Percentiles rank a stretch among this genome's conserved stretches.
phyloP scores from a whole-genome alignment of 2,113 vertebrate species.

The Indicator indicator region DNA sequence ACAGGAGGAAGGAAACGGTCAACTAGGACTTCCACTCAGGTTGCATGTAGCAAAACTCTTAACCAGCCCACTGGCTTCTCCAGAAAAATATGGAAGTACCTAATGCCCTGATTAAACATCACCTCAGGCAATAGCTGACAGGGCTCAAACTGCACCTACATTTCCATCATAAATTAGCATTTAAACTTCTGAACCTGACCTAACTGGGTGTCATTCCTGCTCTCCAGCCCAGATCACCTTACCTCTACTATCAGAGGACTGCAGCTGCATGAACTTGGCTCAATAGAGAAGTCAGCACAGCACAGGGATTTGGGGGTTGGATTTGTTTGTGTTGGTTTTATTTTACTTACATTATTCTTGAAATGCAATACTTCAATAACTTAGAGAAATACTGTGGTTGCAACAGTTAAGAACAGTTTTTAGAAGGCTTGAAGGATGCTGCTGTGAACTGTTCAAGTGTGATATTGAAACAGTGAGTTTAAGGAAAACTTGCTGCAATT shows the following conservation, averaged over 20 bases:
- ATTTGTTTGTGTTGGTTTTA: background rate
- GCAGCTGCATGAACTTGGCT: background rate
- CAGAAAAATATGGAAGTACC: background rate
- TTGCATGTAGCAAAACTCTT: background rate
- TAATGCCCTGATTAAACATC: background rate
- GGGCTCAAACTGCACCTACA: background rate
- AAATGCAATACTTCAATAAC: conserved; percentile 20
- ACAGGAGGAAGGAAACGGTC: background rate
- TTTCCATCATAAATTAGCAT: background rate
- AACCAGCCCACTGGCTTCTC: background rate
- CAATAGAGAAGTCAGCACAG: background rate
- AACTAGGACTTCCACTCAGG: background rate
- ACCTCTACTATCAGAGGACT: background rate
- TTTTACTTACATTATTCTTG: background rate
- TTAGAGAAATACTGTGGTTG: background rate
- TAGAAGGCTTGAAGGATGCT: conserved; percentile 46
- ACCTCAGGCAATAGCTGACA: background rate
- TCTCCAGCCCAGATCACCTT: background rate
- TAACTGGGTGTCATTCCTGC: background rate
- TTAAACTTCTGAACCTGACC: background rate
- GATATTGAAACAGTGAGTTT: conserved; percentile 47
- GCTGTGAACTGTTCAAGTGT: conserved; percentile 61
- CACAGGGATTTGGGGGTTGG: background rate
- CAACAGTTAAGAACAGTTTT: conserved; percentile 25
- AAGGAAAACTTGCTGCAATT: conserved; percentile 45